These are phyloP conservation scores for Prunella himalayana DNA, from an alignment of 2,113 vertebrate species.

Conservation along the genomic window DNA sequence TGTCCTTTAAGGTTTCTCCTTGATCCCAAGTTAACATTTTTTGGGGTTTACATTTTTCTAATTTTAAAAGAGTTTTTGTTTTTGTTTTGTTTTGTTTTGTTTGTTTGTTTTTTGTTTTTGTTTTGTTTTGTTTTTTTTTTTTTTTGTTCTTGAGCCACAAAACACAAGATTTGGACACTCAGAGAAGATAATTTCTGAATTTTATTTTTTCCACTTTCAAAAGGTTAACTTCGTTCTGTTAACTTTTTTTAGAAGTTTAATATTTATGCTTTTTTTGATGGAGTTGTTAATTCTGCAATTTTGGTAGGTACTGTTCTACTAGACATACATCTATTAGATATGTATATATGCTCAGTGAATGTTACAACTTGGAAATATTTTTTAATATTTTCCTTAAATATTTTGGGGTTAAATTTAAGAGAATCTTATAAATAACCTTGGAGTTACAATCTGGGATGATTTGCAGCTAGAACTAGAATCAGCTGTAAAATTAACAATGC, in stretches of 20 bases:
- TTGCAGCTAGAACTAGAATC: slow-evolving; percentile 73
- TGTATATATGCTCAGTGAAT: background rate
- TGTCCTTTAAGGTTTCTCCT: background rate
- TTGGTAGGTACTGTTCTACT: slow-evolving; percentile 47
- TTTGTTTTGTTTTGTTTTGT: no score
- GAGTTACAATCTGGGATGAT: slow-evolving; percentile 58
- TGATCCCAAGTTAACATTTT: background rate
- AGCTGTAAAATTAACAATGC: slow-evolving; percentile 71
- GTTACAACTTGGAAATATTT: slow-evolving; percentile 19
- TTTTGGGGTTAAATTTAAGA: background rate
- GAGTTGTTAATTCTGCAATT: background rate
- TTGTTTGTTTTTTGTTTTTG: no score
- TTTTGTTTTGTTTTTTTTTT: no score
- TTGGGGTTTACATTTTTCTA: background rate
- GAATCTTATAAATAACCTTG: slow-evolving; percentile 17
- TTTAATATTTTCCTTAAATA: background rate
- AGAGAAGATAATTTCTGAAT: background rate
- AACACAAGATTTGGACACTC: background rate
- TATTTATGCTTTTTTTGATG: background rate
- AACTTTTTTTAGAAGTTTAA: background rate
- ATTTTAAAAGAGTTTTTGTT: background rate
- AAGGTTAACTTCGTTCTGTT: slow-evolving; percentile 34
- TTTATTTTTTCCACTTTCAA: background rate
- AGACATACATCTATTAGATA: slow-evolving; percentile 22
- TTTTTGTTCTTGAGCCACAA: background rate